Evolutionary conservation across 1,140 invertebrate species (phyloP), one percentile per base, ranked within the genome.

Genomic region (Aporrectodea caliginosa): DNA sequence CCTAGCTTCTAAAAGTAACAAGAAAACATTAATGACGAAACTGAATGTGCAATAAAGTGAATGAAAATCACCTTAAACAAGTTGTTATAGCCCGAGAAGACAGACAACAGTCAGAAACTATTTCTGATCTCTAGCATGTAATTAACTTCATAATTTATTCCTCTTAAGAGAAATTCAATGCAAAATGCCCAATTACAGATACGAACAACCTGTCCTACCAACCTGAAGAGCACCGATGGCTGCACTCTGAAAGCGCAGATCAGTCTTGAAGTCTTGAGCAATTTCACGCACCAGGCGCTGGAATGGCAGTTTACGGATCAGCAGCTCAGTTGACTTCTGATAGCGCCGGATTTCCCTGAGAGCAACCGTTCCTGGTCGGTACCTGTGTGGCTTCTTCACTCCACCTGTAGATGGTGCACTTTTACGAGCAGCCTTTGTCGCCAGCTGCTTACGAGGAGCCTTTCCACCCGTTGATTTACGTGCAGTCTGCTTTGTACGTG

Each of bases 401-500:
- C 93, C 93, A 79, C 93, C 93, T 35, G 93, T 94, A 0, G 93
- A 93, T 69, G 94, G 93, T n/a, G 94, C 94, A 82, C 92, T 93
- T 86, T 93, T 93, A 84, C 92, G 89, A 16, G 89, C 89, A 16
- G 94, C 93, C 88, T 94, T 94, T 69, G 94, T 95, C 0, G 93
- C 93, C 85, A 95, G 88, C 84, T 95, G 94, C 88, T 95, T 95
- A 69, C 94, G 91, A 33, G 94, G 94, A 82, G 93, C 93, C 89
- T 94, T 94, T 84, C 93, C 93, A 90, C 88, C 87, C 79, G 88
- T 89, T 22, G 85, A 86, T 80, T 87, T 87, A 90, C 93, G 92
- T 30, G 93, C 93, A 33, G 93, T 94, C 83, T 94, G 93, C 90
- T 94, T 94, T 1, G 93, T 94, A 92, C 93, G 92, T 81, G 93